Conservation (phyloP, 2,113 vertebrate genomes). For the Pycnonotus jocosus region DNA sequence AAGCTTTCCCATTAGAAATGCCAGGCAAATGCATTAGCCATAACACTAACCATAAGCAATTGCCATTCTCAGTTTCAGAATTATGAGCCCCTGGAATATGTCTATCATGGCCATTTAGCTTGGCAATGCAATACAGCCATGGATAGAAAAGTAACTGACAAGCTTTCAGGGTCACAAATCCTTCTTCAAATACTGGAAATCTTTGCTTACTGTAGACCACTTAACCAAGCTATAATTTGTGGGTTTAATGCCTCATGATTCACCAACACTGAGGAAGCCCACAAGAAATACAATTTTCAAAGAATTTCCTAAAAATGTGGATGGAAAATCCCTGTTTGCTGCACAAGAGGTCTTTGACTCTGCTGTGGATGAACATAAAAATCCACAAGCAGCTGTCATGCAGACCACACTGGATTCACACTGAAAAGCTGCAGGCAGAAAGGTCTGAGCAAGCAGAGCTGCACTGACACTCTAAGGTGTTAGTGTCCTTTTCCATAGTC, state of each 20-base stretch:
- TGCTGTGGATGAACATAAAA: not conserved
- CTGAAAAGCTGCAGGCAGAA: not conserved
- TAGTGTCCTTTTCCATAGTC: not conserved
- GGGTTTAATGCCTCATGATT: not conserved
- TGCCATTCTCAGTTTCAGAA: not conserved
- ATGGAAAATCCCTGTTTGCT: not conserved
- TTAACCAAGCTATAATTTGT: not conserved
- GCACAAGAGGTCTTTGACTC: not conserved
- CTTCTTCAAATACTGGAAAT: conserved; percentile 23
- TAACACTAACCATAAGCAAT: not conserved
- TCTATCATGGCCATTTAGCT: not conserved
- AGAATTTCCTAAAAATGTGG: not conserved
- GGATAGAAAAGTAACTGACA: not conserved
- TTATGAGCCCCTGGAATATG: not conserved
- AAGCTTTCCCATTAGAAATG: not conserved
- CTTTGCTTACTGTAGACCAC: not conserved
- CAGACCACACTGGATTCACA: not conserved
- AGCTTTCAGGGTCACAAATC: not conserved
- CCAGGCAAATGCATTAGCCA: not conserved
- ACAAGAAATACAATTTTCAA: not conserved
- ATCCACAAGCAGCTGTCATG: not conserved
- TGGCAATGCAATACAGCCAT: not conserved
- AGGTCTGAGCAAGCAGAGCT: not conserved
- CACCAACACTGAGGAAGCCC: not conserved
- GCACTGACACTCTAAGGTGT: not conserved